phyloP scores from a whole-genome alignment of 2,888 invertebrate species.

The Lepetodrilus schrolli region DNA sequence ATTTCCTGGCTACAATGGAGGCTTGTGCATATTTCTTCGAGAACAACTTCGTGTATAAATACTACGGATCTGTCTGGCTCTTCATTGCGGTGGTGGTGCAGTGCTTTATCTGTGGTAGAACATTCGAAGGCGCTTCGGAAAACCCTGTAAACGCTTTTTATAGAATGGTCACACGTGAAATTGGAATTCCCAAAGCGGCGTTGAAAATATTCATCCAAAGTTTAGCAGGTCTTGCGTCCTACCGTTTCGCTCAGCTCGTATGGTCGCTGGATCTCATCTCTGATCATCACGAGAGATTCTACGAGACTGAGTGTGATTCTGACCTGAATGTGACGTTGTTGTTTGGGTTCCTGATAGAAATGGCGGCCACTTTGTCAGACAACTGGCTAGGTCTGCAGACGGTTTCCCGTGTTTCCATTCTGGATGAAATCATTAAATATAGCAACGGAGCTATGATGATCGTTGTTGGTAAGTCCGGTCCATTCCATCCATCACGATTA shows the following conservation, averaged over 20 bases:
- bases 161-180: conserved; percentile 46
- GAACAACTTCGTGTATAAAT: conserved; percentile 66
- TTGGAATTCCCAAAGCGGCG: conserved; percentile 44
- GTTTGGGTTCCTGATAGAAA: conserved; percentile 58
- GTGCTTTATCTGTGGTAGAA: conserved; percentile 61
- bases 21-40: conserved; percentile 70
- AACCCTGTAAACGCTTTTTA: conserved; percentile 65
- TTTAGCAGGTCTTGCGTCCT: conserved; percentile 63
- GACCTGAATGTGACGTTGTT: conserved; percentile 62
- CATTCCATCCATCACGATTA: no score
- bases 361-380: conserved; percentile 61
- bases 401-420: conserved; percentile 44
- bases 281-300: conserved; percentile 64
- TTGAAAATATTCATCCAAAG: conserved; percentile 56
- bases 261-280: conserved; percentile 68
- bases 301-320: conserved; percentile 59
- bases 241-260: conserved; percentile 59
- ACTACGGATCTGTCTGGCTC: conserved; percentile 63
- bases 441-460: conserved; percentile 65
- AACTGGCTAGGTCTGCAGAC: conserved; percentile 66
- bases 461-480: conserved; percentile 62
- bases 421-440: conserved; percentile 64
- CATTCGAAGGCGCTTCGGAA: conserved; percentile 65
- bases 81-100: conserved; percentile 59
- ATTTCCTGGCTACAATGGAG: conserved; percentile 65